These are phyloP conservation scores for Rhinoderma darwinii DNA, from an alignment of 2,113 vertebrate genomes.

Conservation along the genomic window DNA sequence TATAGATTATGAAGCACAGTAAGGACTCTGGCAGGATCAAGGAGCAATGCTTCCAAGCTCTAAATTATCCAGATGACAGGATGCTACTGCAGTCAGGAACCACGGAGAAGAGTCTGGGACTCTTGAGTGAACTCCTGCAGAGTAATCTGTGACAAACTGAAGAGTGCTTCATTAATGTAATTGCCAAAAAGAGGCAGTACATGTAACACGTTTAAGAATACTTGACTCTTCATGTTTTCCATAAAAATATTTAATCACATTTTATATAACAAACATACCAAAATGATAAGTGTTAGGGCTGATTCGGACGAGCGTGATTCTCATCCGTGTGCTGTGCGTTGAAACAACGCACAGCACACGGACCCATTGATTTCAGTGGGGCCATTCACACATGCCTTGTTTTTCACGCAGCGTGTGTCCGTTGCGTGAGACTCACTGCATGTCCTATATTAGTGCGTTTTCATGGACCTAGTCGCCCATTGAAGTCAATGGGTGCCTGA, in stretches of 20 bases:
- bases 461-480: no score
- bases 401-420: no score
- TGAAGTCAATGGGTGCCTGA: no score
- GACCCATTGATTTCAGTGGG: no score
- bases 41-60: neutral
- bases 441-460: no score
- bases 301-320: no score
- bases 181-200: conserved; percentile 20
- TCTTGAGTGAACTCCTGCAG: neutral
- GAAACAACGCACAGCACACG: no score
- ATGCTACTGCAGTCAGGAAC: neutral
- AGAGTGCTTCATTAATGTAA: conserved; percentile 19
- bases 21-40: neutral
- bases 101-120: neutral
- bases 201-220: neutral
- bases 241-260: neutral
- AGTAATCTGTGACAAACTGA: neutral
- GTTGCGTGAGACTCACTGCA: no score
- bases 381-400: no score
- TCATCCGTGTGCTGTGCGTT: no score
- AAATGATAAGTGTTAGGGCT: neutral
- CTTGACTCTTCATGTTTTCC: neutral
- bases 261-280: neutral
- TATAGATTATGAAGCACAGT: neutral
- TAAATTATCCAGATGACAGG: conserved; percentile 1